Base-by-base conservation (phyloP, 2,888 invertebrate species). In the Meteorus cinctellus region DNA sequence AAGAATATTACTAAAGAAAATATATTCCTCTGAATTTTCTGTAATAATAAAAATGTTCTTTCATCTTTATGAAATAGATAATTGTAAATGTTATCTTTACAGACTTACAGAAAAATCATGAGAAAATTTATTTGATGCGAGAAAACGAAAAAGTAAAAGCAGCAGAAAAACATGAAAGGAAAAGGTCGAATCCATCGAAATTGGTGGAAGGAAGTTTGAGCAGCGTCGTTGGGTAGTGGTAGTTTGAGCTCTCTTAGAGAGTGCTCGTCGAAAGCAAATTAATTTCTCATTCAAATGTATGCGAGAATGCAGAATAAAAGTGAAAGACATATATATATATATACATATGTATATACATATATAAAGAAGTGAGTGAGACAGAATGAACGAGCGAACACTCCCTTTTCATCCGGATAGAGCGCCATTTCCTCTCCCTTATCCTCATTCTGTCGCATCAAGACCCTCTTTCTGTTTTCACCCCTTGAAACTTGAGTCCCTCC, bases 221-320 rank as follows among this genome's bases (percentile, higher is more conserved):
- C 4, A 14, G 27, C 12, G 16, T 31, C n/a, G 19, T 36, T 65
- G 65, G 12, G 24, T 62, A 6, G 6, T 29, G 62, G 31, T 55
- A 71, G 65, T 65, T 63, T 36, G 59, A 63, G 67, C 67, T 72
- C 60, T 72, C 51, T 73, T 55, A 19, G 34, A 16, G 60, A 68
- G 72, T 70, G 59, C 67, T 69, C 65, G 74, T 48, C 63, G 69
- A 68, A 72, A 78, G 77, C 75, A 78, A 80, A 80, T 80, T 78
- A 79, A 81, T 81, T 81, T 80, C 78, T 76, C 75, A 78, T 81
- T 80, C 76, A 79, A 81, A 81, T 80, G 75, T 78, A 80, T 79
- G 74, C 79, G 73, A 73, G 63, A 72, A 74, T 65, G 55, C 19
- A 55, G 69, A 74, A 62, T 55, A 19, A 55, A n/a, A 55, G 19